Percentiles rank a stretch among this genome's conserved stretches.
These are phyloP conservation scores for Pseudomugil tenellus DNA, from an alignment of 2,797 vertebrate genomes.

Conservation along the genomic window DNA sequence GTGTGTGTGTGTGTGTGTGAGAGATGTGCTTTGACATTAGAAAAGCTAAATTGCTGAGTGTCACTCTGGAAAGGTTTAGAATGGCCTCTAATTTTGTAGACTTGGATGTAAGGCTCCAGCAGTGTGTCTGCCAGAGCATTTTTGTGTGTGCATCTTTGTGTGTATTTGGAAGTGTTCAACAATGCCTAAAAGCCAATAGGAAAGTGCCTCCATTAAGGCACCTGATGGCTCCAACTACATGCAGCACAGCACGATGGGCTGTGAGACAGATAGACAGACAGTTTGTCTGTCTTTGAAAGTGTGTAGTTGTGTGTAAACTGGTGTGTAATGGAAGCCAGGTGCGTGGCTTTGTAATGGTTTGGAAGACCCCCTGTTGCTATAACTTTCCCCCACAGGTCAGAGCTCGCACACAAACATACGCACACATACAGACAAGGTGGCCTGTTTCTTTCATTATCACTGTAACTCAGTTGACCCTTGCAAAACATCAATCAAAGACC, in stretches of 20 bases:
- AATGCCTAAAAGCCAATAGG: slow-evolving; percentile 57
- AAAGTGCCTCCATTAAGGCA: slow-evolving; percentile 70
- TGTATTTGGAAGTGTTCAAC: slow-evolving; percentile 54
- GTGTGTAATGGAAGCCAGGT: slow-evolving; percentile 69
- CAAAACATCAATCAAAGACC: slow-evolving; percentile 54
- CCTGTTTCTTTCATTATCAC: slow-evolving; percentile 65
- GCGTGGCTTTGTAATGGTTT: slow-evolving; percentile 49
- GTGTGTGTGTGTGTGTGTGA: not conserved
- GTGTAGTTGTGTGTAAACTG: slow-evolving; percentile 39
- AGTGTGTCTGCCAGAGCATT: slow-evolving; percentile 1
- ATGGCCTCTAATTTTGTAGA: slow-evolving; percentile 55
- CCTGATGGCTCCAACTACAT: slow-evolving; percentile 49
- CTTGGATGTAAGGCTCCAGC: slow-evolving; percentile 23
- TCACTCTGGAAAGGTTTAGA: slow-evolving; percentile 59
- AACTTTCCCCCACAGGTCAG: slow-evolving; percentile 61
- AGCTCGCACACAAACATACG: slow-evolving; percentile 20
- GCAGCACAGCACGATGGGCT: slow-evolving; percentile 31
- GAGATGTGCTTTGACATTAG: slow-evolving; percentile 26
- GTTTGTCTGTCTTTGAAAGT: slow-evolving; percentile 16
- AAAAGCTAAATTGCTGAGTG: slow-evolving; percentile 48
- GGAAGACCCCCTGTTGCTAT: slow-evolving; percentile 62
- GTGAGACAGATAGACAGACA: slow-evolving; percentile 22
- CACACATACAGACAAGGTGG: slow-evolving; percentile 32
- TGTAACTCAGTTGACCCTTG: slow-evolving; percentile 46
- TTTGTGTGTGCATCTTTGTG: slow-evolving; percentile 13